Evolutionary conservation across 2,888 invertebrate species (phyloP).

Genomic region (Xestia sexstrigata): DNA sequence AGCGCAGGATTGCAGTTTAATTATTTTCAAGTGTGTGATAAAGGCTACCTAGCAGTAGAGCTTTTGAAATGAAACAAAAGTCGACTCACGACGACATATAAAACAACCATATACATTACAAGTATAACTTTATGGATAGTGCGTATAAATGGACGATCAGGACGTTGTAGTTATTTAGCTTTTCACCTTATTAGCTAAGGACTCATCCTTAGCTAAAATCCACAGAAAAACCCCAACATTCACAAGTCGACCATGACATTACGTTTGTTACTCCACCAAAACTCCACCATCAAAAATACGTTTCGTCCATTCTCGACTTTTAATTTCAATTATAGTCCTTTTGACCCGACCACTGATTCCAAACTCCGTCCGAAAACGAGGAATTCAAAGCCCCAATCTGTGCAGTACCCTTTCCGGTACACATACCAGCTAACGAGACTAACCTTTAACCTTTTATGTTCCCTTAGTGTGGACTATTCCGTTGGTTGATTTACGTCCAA

Average conservation of each 20-base stretch:
- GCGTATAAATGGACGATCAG: no score
- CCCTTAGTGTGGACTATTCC: conserved; percentile 45
- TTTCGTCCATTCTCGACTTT: conserved; percentile 14
- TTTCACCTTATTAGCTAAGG: neutral
- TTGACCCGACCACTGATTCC: conserved; percentile 42
- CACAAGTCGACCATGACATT: neutral
- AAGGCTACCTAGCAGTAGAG: neutral
- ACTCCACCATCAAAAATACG: conserved; percentile 9
- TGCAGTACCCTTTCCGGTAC: conserved; percentile 48
- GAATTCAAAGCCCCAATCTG: conserved; percentile 52
- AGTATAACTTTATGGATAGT: neutral
- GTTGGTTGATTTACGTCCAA: conserved; percentile 63
- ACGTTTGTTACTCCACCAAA: neutral
- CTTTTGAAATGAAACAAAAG: neutral
- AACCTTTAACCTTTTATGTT: conserved; percentile 65
- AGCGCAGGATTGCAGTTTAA: neutral
- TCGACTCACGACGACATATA: neutral
- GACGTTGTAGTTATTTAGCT: neutral
- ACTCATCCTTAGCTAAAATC: neutral
- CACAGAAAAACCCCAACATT: neutral
- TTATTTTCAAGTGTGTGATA: neutral
- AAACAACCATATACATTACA: neutral
- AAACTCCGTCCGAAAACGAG: conserved; percentile 45
- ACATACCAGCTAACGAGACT: conserved; percentile 53
- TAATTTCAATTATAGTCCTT: conserved; percentile 46